Evolutionary conservation across 1,140 invertebrate species (phyloP).

Genomic region (Trachelipus rathkii): DNA sequence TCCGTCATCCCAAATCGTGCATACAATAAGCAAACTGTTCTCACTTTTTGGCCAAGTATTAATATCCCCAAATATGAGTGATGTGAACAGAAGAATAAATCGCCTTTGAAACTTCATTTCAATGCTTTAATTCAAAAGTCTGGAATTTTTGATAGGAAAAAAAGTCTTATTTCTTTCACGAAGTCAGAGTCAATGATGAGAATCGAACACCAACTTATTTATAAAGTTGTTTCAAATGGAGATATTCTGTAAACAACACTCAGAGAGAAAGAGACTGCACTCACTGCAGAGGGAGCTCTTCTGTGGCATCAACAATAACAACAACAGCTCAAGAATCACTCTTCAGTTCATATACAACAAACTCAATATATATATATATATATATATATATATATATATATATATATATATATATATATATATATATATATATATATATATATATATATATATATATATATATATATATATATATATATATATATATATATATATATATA

Average conservation of each 20-base stretch:
- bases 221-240: not conserved
- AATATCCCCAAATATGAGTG: no score
- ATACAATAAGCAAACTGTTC: no score
- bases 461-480: conserved; percentile 2
- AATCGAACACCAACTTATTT: not conserved
- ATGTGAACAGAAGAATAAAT: no score
- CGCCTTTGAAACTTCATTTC: no score
- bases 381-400: conserved; percentile 21
- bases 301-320: no score
- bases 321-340: no score
- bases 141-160: not conserved
- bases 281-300: no score
- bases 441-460: not conserved
- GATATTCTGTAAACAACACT: conserved; percentile 10
- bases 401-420: conserved; percentile 22
- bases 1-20: not conserved
- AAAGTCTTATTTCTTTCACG: not conserved
- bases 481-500: no score
- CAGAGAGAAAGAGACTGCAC: not conserved
- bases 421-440: conserved; percentile 19
- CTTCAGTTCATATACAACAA: no score
- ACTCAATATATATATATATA: conserved; percentile 6
- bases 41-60: no score
- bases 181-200: not conserved
- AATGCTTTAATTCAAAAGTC: no score